These are phyloP conservation scores for Electrona antarctica DNA, from an alignment of 2,113 vertebrate genomes.

Conservation along the genomic window DNA sequence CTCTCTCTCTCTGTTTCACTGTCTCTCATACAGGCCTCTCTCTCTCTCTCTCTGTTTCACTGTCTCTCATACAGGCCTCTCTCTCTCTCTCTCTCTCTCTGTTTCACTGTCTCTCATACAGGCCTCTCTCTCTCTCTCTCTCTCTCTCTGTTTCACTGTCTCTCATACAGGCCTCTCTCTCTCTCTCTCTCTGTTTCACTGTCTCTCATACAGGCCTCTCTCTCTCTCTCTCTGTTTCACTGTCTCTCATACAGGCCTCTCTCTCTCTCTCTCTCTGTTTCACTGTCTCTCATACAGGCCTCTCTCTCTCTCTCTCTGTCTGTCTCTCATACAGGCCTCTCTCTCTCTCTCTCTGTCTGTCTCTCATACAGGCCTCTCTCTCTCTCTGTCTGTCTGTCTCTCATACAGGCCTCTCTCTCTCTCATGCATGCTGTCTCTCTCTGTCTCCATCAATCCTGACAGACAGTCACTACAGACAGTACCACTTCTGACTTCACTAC, in stretches of 20 bases:
- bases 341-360: background rate
- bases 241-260: background rate
- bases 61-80: slow-evolving; percentile 21
- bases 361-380: background rate
- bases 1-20: slow-evolving; percentile 27
- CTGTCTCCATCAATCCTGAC: slow-evolving; percentile 45
- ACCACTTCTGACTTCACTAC: slow-evolving; percentile 50
- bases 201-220: background rate
- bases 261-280: background rate
- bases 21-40: slow-evolving; percentile 22
- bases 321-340: background rate
- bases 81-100: slow-evolving; percentile 13
- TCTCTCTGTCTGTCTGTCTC: too few relatives aligned
- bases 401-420: too few relatives aligned
- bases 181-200: background rate
- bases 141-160: background rate
- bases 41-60: too few relatives aligned
- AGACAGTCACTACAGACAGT: slow-evolving; percentile 55
- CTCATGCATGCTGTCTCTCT: slow-evolving; percentile 22
- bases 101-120: background rate
- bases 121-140: background rate
- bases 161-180: background rate
- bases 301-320: background rate
- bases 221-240: background rate
- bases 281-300: background rate